phyloP scores from a whole-genome alignment of 2,888 invertebrate species.

The Cephus sareptanus region DNA sequence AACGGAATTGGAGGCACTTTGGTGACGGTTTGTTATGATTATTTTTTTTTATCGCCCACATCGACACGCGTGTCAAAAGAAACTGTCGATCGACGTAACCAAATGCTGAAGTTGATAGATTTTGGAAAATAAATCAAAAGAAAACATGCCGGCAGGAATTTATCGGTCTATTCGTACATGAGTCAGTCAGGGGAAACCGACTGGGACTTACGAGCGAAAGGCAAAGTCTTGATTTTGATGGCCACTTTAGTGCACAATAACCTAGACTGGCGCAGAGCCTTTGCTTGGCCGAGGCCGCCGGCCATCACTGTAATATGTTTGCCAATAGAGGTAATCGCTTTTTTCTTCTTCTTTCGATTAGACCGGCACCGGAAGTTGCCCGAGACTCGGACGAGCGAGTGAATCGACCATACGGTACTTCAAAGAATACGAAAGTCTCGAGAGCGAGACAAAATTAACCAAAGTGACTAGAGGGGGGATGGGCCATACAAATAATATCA shows the following conservation, averaged over 20 bases:
- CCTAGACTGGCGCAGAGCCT: slow-evolving; percentile 10
- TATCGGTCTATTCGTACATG: slow-evolving; percentile 13
- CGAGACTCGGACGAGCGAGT: not conserved
- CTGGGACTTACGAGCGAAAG: not conserved
- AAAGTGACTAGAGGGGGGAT: too few relatives aligned
- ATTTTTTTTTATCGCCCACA: not conserved
- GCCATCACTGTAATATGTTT: slow-evolving; percentile 22
- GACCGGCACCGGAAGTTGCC: not conserved
- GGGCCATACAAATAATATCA: not conserved
- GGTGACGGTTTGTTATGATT: not conserved
- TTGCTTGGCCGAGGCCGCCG: slow-evolving; percentile 12
- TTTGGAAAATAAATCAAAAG: not conserved
- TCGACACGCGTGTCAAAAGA: not conserved
- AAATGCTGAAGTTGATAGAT: not conserved
- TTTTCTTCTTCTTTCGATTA: not conserved
- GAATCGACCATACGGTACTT: not conserved
- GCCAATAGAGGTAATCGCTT: slow-evolving; percentile 17
- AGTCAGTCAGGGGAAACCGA: not conserved
- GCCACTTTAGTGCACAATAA: slow-evolving; percentile 35
- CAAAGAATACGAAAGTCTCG: not conserved
- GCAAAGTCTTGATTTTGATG: slow-evolving; percentile 30
- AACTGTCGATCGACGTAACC: not conserved
- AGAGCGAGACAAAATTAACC: not conserved
- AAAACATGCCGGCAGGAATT: not conserved
- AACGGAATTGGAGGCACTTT: not conserved